Evolutionary conservation across 2,797 vertebrate genomes (phyloP).

Genomic region (Meriones psammophilus): DNA sequence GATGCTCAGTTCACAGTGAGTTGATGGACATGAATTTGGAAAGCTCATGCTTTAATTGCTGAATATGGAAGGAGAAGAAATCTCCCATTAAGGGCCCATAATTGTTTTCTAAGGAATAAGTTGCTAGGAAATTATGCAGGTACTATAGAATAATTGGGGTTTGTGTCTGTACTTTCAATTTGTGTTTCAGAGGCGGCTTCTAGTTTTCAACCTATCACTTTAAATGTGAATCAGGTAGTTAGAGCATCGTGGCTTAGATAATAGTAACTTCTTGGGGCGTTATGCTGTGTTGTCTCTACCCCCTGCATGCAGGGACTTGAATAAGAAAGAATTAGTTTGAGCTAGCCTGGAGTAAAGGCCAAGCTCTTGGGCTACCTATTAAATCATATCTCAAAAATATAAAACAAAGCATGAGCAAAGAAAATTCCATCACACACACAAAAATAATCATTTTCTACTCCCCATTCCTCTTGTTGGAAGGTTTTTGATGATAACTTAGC

Average conservation of each 20-base stretch:
- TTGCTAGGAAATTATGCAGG: neutral
- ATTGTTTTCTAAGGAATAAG: constrained; percentile 22
- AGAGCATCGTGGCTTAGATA: constrained; percentile 38
- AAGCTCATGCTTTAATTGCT: constrained; percentile 7
- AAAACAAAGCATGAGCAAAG: neutral
- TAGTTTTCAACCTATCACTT: constrained; percentile 19
- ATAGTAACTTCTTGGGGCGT: neutral
- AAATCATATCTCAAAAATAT: neutral
- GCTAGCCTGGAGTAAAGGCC: neutral
- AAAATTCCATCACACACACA: neutral
- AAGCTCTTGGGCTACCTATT: neutral
- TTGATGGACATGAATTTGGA: constrained; percentile 3
- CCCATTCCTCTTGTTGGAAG: neutral
- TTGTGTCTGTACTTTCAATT: neutral
- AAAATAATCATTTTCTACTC: neutral
- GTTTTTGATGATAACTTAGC: constrained; percentile 57
- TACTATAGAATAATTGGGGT: neutral
- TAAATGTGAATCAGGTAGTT: neutral
- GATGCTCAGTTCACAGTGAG: neutral
- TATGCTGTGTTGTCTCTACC: neutral
- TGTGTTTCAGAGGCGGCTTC: neutral
- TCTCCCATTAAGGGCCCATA: neutral
- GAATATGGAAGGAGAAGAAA: constrained; percentile 26
- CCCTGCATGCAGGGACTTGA: neutral
- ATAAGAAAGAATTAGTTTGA: neutral